A percentile compares a stretch with the other conserved stretches of the same genome.
These are phyloP conservation scores for Zootermopsis nevadensis DNA, from an alignment of 2,888 invertebrate genomes.

Conservation along the genomic window DNA sequence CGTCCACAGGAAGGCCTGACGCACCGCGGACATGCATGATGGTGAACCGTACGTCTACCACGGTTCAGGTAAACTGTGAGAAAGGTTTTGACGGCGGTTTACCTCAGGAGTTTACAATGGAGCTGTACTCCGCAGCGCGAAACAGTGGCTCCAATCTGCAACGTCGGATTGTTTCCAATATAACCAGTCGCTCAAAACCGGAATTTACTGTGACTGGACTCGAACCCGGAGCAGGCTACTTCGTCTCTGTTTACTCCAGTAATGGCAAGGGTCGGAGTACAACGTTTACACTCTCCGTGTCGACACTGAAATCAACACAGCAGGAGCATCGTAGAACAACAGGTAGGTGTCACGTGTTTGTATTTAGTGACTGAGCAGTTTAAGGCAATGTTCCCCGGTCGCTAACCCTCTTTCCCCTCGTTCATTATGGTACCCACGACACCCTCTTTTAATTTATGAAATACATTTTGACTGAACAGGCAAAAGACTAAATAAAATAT, in stretches of 20 bases:
- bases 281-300: slow-evolving; percentile 62
- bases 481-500: too few relatives aligned
- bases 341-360: slow-evolving; percentile 36
- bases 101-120: slow-evolving; percentile 63
- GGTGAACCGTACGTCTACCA: slow-evolving; percentile 66
- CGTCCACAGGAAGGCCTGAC: slow-evolving; percentile 62
- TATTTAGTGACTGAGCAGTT: too few relatives aligned
- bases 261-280: slow-evolving; percentile 69
- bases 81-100: slow-evolving; percentile 69
- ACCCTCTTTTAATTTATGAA: too few relatives aligned
- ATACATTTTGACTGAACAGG: too few relatives aligned
- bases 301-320: slow-evolving; percentile 65
- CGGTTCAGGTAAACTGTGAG: slow-evolving; percentile 64
- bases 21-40: slow-evolving; percentile 66
- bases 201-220: slow-evolving; percentile 66
- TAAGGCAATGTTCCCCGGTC: too few relatives aligned
- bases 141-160: slow-evolving; percentile 57
- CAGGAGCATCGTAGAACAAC: slow-evolving; percentile 64
- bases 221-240: slow-evolving; percentile 66
- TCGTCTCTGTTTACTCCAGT: slow-evolving; percentile 66
- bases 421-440: too few relatives aligned
- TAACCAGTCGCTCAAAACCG: slow-evolving; percentile 61
- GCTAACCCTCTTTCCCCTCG: too few relatives aligned
- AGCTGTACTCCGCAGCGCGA: slow-evolving; percentile 57
- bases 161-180: slow-evolving; percentile 60